phyloP scores from a whole-genome alignment of 2,113 vertebrate genomes.

The Lepus americanus region DNA sequence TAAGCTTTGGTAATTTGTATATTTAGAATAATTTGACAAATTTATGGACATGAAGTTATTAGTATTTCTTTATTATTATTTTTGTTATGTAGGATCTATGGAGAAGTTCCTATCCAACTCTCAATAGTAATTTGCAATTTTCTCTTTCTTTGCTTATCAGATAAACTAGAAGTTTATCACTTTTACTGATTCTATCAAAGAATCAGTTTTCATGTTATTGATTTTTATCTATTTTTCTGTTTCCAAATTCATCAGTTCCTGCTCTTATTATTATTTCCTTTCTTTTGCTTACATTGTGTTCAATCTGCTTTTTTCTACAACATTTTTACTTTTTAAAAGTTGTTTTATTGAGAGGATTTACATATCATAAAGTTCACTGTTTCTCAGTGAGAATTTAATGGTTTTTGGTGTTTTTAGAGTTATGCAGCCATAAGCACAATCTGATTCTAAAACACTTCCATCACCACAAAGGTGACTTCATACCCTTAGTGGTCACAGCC shows the following conservation, averaged over 20 bases:
- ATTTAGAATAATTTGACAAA: neutral
- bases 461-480: neutral
- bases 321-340: neutral
- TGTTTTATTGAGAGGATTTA: too few relatives aligned
- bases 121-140: neutral
- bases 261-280: neutral
- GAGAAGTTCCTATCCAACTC: neutral
- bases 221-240: neutral
- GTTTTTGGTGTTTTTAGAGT: neutral
- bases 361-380: neutral
- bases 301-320: neutral
- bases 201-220: neutral
- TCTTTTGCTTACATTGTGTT: neutral
- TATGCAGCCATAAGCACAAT: neutral
- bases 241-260: neutral
- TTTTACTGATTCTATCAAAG: neutral
- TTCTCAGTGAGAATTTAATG: neutral
- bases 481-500: neutral
- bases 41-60: neutral
- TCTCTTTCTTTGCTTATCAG: neutral
- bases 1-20: neutral
- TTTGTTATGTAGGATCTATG: neutral
- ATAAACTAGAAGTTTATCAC: neutral
- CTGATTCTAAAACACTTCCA: neutral
- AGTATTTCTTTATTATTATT: neutral